A percentile compares a stretch with the other conserved stretches of the same genome.
These are phyloP conservation scores for Gracilinanus agilis DNA, from an alignment of 2,113 vertebrate genomes.

Conservation along the genomic window DNA sequence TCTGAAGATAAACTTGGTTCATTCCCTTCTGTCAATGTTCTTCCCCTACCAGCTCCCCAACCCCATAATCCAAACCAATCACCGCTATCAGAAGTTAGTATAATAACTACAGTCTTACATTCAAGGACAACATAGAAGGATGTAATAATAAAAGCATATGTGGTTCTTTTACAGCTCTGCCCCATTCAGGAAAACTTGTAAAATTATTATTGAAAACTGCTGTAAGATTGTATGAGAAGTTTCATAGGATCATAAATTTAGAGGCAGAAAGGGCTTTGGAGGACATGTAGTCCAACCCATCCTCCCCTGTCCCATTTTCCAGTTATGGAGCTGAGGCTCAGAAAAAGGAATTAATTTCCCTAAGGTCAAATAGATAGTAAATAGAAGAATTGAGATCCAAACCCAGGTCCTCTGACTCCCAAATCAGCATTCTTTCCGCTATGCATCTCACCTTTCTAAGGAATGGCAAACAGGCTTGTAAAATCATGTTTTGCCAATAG, in stretches of 20 bases:
- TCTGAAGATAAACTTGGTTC: background rate
- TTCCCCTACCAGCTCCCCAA: background rate
- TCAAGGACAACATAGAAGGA: background rate
- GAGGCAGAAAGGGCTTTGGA: background rate
- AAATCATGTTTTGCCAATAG: background rate
- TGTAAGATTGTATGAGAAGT: background rate
- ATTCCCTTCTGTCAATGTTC: background rate
- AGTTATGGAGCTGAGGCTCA: background rate
- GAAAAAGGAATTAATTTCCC: background rate
- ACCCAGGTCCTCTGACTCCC: background rate
- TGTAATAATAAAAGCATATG: background rate
- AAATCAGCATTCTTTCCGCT: background rate
- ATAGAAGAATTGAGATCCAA: background rate
- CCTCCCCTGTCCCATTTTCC: background rate
- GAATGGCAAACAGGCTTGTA: background rate
- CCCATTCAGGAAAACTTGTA: background rate
- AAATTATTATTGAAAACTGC: background rate
- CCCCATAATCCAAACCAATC: background rate
- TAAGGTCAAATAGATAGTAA: background rate
- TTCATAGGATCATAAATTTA: background rate
- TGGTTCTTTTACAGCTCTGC: background rate
- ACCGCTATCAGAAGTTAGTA: background rate
- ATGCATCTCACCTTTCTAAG: background rate
- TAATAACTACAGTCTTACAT: background rate
- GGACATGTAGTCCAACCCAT: background rate